Percentiles rank a stretch among this genome's conserved stretches.
Conservation (phyloP, 2,113 vertebrate genomes). For the Megalops atlanticus region DNA sequence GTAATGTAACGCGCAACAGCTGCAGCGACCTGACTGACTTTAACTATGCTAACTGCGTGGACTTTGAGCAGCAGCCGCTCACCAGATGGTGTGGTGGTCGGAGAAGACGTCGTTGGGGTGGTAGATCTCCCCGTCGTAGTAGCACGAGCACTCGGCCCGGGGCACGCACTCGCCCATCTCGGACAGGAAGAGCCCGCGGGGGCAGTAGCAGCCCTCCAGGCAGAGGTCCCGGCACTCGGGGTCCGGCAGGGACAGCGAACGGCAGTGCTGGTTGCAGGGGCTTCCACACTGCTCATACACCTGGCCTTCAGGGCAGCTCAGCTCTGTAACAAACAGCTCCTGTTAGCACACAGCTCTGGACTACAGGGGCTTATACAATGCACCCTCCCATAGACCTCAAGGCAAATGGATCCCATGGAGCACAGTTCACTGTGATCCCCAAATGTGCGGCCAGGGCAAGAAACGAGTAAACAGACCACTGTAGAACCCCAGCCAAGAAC, state of each 20-base stretch:
- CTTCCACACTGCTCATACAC: conserved; percentile 82
- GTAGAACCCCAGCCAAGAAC: background rate
- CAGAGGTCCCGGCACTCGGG: conserved; percentile 73
- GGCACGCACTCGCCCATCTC: conserved; percentile 81
- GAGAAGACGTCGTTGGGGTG: conserved; percentile 88
- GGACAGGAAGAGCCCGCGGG: conserved; percentile 76
- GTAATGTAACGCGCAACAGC: too few species aligned
- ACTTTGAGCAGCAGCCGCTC: conserved; percentile 44
- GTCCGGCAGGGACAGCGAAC: conserved; percentile 80
- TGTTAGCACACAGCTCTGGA: background rate
- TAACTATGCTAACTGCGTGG: background rate
- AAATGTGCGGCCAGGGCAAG: too few species aligned
- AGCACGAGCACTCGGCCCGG: conserved; percentile 82
- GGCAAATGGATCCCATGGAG: background rate
- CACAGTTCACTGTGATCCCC: too few species aligned
- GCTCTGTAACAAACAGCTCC: conserved; percentile 60
- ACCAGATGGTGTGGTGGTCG: conserved; percentile 88
- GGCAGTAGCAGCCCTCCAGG: conserved; percentile 92
- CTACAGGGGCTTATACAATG: background rate
- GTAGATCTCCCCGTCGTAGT: conserved; percentile 89
- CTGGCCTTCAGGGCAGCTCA: conserved; percentile 80
- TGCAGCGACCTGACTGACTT: too few species aligned
- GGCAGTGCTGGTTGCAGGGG: conserved; percentile 84
- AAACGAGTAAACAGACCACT: background rate
- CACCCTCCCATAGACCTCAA: background rate